Conservation (phyloP, 2,113 vertebrate genomes). For the Phoxinus phoxinus region DNA sequence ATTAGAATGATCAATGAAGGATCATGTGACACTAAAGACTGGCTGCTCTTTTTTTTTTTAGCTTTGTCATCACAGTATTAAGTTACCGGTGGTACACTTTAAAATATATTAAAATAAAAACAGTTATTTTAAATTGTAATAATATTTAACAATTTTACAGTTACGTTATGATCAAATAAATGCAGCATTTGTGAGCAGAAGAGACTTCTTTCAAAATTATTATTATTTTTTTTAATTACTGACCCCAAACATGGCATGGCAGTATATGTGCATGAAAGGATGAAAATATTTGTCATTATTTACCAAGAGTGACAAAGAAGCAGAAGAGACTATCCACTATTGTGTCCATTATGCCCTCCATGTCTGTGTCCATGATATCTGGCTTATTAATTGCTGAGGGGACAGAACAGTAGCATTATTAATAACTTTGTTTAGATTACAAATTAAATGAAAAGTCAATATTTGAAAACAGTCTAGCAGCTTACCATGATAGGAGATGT, state of each 20-base stretch:
- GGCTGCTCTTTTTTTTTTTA: no score
- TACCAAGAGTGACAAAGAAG: conserved; percentile 98
- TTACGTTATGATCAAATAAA: neutral
- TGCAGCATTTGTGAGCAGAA: neutral
- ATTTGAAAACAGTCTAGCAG: neutral
- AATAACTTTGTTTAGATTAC: neutral
- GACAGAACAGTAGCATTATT: neutral
- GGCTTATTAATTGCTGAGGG: conserved; percentile 89
- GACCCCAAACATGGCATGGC: neutral
- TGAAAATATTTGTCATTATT: conserved; percentile 58
- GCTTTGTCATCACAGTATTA: neutral
- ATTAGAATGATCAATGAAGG: neutral
- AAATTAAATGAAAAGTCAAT: neutral
- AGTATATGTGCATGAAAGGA: conserved; percentile 2
- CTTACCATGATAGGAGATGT: conserved; percentile 95
- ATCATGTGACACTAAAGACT: neutral
- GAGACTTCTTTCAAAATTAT: neutral
- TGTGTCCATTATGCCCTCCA: conserved; percentile 98
- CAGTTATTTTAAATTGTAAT: neutral
- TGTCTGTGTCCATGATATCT: conserved; percentile 95
- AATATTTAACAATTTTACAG: neutral
- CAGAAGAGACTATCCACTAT: conserved; percentile 98
- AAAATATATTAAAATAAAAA: neutral
- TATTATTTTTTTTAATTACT: no score
- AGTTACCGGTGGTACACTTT: neutral